These are phyloP conservation scores for Lycophotia porphyrea DNA, from an alignment of 2,888 invertebrate species.

Conservation along the genomic window DNA sequence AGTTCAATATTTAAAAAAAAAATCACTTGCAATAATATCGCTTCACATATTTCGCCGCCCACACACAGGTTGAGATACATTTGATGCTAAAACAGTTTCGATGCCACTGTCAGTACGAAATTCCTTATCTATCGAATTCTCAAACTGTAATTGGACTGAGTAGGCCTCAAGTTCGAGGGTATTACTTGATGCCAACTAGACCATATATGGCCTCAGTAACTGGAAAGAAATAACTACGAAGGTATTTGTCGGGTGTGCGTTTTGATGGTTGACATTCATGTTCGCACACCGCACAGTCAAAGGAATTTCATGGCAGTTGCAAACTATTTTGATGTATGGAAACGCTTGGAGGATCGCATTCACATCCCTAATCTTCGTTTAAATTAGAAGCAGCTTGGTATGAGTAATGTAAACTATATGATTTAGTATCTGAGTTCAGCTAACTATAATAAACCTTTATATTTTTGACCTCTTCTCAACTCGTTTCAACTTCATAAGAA, in stretches of 20 bases:
- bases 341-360: conserved; percentile 32
- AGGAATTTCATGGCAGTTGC: conserved; percentile 42
- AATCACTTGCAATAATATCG: conserved; percentile 44
- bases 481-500: conserved; percentile 18
- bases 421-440: conserved; percentile 1
- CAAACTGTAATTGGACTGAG: conserved; percentile 59
- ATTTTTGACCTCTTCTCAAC: conserved; percentile 13
- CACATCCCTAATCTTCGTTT: conserved; percentile 22
- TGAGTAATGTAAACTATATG: conserved; percentile 10
- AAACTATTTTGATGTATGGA: conserved; percentile 41
- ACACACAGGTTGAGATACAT: conserved; percentile 46
- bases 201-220: conserved; percentile 62
- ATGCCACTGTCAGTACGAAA: conserved; percentile 39
- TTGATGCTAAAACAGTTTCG: conserved; percentile 34
- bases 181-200: conserved; percentile 41
- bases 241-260: conserved; percentile 35
- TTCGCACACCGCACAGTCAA: conserved; percentile 16
- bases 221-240: conserved; percentile 37
- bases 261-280: conserved; percentile 55
- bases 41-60: conserved; percentile 59
- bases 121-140: conserved; percentile 59
- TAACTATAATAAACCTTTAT: neutral
- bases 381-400: conserved; percentile 1
- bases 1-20: conserved; percentile 42
- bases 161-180: conserved; percentile 67